Percentiles rank a stretch among this genome's conserved stretches.
Evolutionary conservation across 2,888 invertebrate species (phyloP).

Genomic region (Machimus atricapillus): DNA sequence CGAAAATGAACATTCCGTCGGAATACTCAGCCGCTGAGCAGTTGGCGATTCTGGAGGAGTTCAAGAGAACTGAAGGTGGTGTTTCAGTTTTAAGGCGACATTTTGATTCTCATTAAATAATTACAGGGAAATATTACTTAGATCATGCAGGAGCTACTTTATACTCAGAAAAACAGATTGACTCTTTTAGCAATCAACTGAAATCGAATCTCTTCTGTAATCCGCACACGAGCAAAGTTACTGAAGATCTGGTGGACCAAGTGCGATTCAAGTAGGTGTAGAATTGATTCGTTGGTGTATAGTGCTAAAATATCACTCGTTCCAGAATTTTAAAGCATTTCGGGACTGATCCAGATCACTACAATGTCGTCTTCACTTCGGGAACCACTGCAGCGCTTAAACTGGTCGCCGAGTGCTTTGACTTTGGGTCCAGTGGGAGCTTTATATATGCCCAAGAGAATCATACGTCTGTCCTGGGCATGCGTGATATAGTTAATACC

Average conservation of each 20-base stretch:
- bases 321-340: conserved; percentile 83
- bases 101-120: background rate
- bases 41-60: conserved; percentile 51
- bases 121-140: conserved; percentile 75
- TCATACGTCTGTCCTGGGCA: conserved; percentile 94
- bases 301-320: conserved; percentile 34
- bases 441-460: conserved; percentile 88
- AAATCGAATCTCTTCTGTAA: conserved; percentile 81
- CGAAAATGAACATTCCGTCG: background rate
- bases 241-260: conserved; percentile 86
- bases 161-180: conserved; percentile 79
- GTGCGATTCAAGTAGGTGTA: conserved; percentile 72
- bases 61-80: conserved; percentile 60
- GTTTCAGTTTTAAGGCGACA: conserved; percentile 9
- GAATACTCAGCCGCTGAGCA: conserved; percentile 52
- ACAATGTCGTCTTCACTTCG: conserved; percentile 90
- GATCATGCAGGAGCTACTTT: conserved; percentile 90
- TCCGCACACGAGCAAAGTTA: conserved; percentile 86
- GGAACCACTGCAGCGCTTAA: conserved; percentile 91
- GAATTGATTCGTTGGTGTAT: background rate
- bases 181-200: conserved; percentile 71
- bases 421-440: conserved; percentile 67
- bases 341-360: conserved; percentile 79
- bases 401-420: conserved; percentile 81
- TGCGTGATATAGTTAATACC: conserved; percentile 79